Evolutionary conservation across 2,113 vertebrate genomes (phyloP).

Genomic region (Danio rerio): GRCz12tu NC_133192.1:39240501-39241000

Average conservation of each 20-base stretch:
- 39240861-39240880: background rate
- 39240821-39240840: conserved; percentile 26
- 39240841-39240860: conserved; percentile 47
- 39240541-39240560: conserved; percentile 50
- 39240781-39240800: background rate
- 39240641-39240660: background rate
- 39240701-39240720: conserved; percentile 34
- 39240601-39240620: conserved; percentile 49
- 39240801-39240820: conserved; percentile 23
- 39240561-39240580: conserved; percentile 57
- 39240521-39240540: conserved; percentile 45
- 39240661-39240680: background rate
- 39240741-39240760: conserved; percentile 41
- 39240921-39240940: no score
- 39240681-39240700: conserved; percentile 23
- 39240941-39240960: no score
- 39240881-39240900: background rate
- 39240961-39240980: no score
- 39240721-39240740: conserved; percentile 48
- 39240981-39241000: no score
- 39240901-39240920: no score
- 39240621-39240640: conserved; percentile 56
- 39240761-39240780: background rate
- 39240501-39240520: conserved; percentile 2
- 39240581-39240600: conserved; percentile 59